phyloP scores from a whole-genome alignment of 2,113 vertebrate species.

The Bos javanicus region DNA sequence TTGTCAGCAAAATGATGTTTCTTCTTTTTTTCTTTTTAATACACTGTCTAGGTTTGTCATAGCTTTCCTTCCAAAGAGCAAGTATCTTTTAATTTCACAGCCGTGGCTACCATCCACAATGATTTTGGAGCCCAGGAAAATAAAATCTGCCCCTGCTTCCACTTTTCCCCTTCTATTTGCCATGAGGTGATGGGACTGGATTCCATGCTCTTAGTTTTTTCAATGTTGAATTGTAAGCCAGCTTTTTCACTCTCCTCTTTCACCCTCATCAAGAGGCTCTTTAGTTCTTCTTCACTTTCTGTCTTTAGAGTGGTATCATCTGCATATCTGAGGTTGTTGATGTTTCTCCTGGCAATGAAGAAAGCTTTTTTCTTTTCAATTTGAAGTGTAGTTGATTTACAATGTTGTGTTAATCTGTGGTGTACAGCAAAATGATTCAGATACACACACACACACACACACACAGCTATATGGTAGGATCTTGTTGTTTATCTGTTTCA shows the following conservation, averaged over 20 bases:
- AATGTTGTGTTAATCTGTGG: background rate
- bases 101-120: background rate
- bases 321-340: background rate
- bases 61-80: background rate
- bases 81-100: background rate
- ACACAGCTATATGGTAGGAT: background rate
- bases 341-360: background rate
- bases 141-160: background rate
- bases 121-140: background rate
- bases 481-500: background rate
- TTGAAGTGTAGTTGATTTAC: background rate
- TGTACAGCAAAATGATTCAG: background rate
- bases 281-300: background rate
- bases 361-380: background rate
- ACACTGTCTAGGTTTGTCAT: background rate
- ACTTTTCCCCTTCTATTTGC: background rate
- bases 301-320: background rate
- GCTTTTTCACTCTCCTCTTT: background rate
- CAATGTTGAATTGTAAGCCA: background rate
- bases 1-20: rapidly evolving
- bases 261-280: background rate
- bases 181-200: background rate
- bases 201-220: background rate
- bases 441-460: rapidly evolving
- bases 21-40: background rate